Evolutionary conservation across 2,113 vertebrate genomes (phyloP), one percentile per base, ranked within the genome.

Genomic region (Thamnaconus septentrionalis): DNA sequence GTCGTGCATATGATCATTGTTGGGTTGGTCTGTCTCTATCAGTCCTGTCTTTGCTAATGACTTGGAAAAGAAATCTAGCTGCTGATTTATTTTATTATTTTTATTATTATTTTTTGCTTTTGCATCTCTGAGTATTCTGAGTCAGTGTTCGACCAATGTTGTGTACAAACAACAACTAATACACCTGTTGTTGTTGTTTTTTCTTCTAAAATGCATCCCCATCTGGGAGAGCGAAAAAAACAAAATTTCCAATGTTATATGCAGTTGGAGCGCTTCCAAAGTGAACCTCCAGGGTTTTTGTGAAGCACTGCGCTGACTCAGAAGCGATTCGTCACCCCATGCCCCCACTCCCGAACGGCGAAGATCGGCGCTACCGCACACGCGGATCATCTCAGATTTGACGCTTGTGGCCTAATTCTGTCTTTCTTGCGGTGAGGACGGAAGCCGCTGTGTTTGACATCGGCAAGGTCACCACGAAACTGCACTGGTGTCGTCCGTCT

Each of bases 11-110:
- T 62, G 74, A 86, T 80, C 56, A 56, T 54, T 52, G 40, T 5
- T 7, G 69, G 39, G 56, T 40, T 48, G 56, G 61, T 79, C 10
- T 56, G 56, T 55, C 57, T 61, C 3, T 75, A 54, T 71, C 46
- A 74, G 64, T 67, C 70, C 56, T 72, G 49, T 63, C 69, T 83
- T 83, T 59, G 78, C 85, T 83, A 1, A 80, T 85, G 53, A 51
- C 49, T 48, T 71, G 4, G 75, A 75, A 39, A 7, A 39, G 62
- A 56, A 59, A 71, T 6, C 71, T 43, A 7, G 5, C 41, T 4
- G n/a, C 53, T 8, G 44, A 46, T 75, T 75, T 75, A 31, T 31
- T 31, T 31, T 78, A 48, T 79, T 84, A 10, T 86, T 85, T 86
- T 67, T 4, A n/a, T 59, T 44, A 50, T 56, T 5, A 7, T 41